Base-by-base conservation (phyloP, 2,797 vertebrate species). In the Lerista edwardsae region DNA sequence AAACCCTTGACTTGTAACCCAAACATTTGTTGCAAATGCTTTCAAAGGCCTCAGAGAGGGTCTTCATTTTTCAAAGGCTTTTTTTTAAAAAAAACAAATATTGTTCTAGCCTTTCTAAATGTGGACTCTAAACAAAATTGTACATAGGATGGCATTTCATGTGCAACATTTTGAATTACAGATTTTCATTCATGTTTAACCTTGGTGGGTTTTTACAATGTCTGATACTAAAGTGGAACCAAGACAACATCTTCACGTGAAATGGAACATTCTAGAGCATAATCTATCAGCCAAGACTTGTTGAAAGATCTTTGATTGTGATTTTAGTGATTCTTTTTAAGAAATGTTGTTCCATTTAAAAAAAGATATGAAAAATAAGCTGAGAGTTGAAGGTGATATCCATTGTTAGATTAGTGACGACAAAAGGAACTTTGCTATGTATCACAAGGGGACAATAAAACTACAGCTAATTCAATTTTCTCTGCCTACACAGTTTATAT, bases 101-200 rank as follows among this genome's bases (percentile, higher is more conserved):
- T 86, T 90, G 88, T 74, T 0, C 4, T 15, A 41, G 11, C 39
- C 61, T 85, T 79, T 59, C 9, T 64, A 55, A 89, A 74, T 80
- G 75, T 89, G 39, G 0, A 0, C 62, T 86, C 89, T 41, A 11
- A 88, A 6, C 29, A 71, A 19, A 81, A 72, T 73, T 3, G 9
- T 61, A 1, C 4, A 7, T 62, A n/a, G 14, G 68, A 61, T 1
- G 79, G 51, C 6, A 91, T 91, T 84, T 55, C 44, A 84, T 65
- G 57, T 11, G 91, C 79, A 74, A 84, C 39, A 2, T 0, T 84
- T 59, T 90, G 41, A 90, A 88, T 84, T 81, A 34, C 1, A 80
- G 27, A 83, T 1, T 25, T 62, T 75, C 14, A 72, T 51, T 39
- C 67, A 12, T n/a, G 57, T 80, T 85, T 77, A 64, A 78, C 25